Conservation (phyloP, 1,140 invertebrate species). For the Sarcophaga peregrina region DNA sequence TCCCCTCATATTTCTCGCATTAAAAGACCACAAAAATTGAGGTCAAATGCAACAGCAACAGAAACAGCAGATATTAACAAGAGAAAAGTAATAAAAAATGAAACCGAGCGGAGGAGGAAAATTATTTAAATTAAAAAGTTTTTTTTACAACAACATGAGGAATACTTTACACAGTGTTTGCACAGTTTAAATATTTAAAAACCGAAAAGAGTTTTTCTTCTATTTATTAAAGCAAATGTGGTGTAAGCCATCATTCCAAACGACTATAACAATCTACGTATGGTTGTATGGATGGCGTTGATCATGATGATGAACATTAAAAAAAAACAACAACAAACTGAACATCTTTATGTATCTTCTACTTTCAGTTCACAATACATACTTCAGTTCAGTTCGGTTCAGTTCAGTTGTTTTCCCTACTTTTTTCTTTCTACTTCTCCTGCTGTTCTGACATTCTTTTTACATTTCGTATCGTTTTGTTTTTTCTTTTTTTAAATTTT, state of each 20-base stretch:
- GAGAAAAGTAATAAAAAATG: not conserved
- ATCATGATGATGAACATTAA: too few species aligned
- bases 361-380: too few species aligned
- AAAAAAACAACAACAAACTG: too few species aligned
- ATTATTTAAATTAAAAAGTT: conserved; percentile 23
- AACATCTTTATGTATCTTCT: too few species aligned
- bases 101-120: not conserved
- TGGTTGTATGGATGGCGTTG: not conserved
- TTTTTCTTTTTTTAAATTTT: too few species aligned
- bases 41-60: not conserved
- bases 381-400: not conserved
- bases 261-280: not conserved
- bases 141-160: not conserved
- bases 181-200: not conserved
- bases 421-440: not conserved
- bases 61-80: not conserved
- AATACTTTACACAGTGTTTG: not conserved
- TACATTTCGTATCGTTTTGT: too few species aligned
- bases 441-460: too few species aligned
- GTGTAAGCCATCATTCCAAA: not conserved
- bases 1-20: not conserved
- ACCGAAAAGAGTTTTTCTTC: not conserved
- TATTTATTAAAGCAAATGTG: not conserved
- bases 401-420: not conserved
- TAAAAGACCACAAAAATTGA: conserved; percentile 17